Evolutionary conservation across 2,797 vertebrate genomes (phyloP).

Genomic region (Sebastes melanostomus): DNA sequence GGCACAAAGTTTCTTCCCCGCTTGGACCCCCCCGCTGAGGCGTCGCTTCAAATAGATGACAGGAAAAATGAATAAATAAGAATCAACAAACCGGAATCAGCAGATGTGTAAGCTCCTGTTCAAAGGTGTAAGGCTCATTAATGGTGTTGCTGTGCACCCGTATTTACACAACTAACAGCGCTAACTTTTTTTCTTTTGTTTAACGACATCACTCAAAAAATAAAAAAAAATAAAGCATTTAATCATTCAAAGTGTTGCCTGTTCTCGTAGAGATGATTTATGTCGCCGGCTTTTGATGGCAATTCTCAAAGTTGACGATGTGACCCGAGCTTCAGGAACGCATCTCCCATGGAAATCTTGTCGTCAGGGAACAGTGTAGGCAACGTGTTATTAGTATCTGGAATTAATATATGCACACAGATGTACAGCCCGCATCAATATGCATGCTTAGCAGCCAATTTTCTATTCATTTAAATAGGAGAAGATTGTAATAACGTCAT

Average conservation of each 20-base stretch:
- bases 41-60: constrained; percentile 65
- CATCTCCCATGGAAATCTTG: constrained; percentile 47
- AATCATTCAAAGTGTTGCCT: constrained; percentile 41
- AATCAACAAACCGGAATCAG: constrained; percentile 58
- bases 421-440: constrained; percentile 49
- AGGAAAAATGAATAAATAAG: constrained; percentile 56
- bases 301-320: constrained; percentile 52
- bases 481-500: constrained; percentile 43
- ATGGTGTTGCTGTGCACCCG: constrained; percentile 42
- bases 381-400: constrained; percentile 36
- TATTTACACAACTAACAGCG: constrained; percentile 52
- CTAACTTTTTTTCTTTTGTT: constrained; percentile 40
- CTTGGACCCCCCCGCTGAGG: constrained; percentile 43
- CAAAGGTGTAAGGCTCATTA: constrained; percentile 63
- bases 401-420: constrained; percentile 48
- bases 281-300: constrained; percentile 49
- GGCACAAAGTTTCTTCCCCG: constrained; percentile 16
- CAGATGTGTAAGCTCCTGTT: constrained; percentile 60
- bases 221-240: constrained; percentile 10
- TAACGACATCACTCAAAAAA: constrained; percentile 27
- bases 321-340: constrained; percentile 37
- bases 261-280: constrained; percentile 47
- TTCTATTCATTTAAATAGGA: constrained; percentile 53
- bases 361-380: constrained; percentile 21
- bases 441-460: constrained; percentile 60